Evolutionary conservation across 2,113 vertebrate genomes (phyloP).

Genomic region (Cyanocitta stelleri): DNA sequence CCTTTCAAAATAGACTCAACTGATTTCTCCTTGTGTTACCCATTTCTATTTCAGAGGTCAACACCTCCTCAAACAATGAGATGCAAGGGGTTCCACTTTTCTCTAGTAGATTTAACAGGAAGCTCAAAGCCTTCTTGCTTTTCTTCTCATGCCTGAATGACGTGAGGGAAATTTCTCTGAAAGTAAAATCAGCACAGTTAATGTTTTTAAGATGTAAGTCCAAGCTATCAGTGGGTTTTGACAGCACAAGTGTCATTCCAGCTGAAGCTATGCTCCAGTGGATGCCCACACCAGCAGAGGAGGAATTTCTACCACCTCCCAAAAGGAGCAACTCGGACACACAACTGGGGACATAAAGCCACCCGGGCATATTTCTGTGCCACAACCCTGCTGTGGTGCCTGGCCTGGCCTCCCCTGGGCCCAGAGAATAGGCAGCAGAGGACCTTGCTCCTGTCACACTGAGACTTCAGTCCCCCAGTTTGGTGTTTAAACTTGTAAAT

Average conservation of each 20-base stretch:
- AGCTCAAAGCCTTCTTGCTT: neutral
- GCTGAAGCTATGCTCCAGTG: neutral
- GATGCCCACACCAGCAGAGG: rapidly evolving
- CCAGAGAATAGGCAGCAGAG: neutral
- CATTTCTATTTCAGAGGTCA: neutral
- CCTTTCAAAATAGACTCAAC: neutral
- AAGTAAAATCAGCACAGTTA: neutral
- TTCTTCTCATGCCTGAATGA: neutral
- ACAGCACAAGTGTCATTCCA: neutral
- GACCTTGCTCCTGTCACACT: neutral
- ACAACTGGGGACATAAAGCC: neutral
- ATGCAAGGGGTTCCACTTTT: neutral
- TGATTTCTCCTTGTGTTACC: neutral
- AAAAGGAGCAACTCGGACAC: neutral
- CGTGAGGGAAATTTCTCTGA: neutral
- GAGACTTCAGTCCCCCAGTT: too few relatives aligned
- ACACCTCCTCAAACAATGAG: neutral
- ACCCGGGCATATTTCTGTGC: rapidly evolving
- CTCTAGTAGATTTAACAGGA: neutral
- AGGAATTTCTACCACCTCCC: neutral
- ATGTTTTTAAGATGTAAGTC: neutral
- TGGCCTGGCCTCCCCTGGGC: neutral
- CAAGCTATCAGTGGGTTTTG: neutral
- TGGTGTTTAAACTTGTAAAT: neutral
- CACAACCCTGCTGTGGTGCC: rapidly evolving